Conservation (phyloP, 2,797 vertebrate species). For the Champsocephalus gunnari region DNA sequence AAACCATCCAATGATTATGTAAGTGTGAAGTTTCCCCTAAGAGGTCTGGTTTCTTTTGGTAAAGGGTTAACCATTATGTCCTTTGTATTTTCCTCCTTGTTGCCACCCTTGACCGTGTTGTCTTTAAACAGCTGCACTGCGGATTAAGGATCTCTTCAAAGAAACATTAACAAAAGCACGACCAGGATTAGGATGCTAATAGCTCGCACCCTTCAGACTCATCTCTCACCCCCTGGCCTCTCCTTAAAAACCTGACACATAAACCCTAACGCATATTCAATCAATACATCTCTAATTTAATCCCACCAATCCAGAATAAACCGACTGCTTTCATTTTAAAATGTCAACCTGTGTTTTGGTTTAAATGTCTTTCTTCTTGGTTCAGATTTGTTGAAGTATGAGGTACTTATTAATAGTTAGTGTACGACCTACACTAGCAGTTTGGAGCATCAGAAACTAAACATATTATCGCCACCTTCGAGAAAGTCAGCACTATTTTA, state of each 20-base stretch:
- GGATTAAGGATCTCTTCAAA: slow-evolving; percentile 80
- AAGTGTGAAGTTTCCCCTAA: neutral
- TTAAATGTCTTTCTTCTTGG: too few relatives aligned
- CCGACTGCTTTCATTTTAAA: neutral
- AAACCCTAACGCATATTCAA: too few relatives aligned
- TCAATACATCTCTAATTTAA: neutral
- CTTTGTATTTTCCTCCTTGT: slow-evolving; percentile 12
- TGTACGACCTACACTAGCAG: too few relatives aligned
- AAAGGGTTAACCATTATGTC: neutral
- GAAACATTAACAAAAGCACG: slow-evolving; percentile 59
- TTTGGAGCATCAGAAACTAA: too few relatives aligned
- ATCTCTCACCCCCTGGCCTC: slow-evolving; percentile 2
- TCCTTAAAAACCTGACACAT: neutral
- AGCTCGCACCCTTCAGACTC: slow-evolving; percentile 46
- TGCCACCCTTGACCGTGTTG: slow-evolving; percentile 70
- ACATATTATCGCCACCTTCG: too few relatives aligned
- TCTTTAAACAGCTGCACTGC: slow-evolving; percentile 78
- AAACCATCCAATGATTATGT: neutral
- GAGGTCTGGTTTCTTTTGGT: neutral
- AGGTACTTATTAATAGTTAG: too few relatives aligned
- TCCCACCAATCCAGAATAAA: neutral
- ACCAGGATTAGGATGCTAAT: slow-evolving; percentile 59
- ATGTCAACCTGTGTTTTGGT: neutral
- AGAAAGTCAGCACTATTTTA: too few relatives aligned
- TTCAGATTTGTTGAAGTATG: too few relatives aligned